Percentiles rank a stretch among this genome's conserved stretches.
These are phyloP conservation scores for Acrocephalus arundinaceus DNA, from an alignment of 2,113 vertebrate species.

Conservation along the genomic window DNA sequence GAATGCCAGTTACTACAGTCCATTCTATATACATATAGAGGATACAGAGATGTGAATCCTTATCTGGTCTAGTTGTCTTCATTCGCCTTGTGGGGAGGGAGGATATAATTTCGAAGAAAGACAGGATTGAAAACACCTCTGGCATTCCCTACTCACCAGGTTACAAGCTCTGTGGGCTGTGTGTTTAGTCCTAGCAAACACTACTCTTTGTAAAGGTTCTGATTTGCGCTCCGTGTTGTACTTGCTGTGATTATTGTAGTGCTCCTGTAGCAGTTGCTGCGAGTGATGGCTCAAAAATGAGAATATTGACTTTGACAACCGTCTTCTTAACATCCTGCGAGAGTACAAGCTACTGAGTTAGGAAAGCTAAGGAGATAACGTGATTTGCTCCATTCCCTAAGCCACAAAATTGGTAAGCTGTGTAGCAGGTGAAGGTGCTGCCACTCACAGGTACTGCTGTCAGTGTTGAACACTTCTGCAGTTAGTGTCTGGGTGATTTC, in stretches of 20 bases:
- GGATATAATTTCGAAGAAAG: background rate
- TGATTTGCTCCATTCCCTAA: background rate
- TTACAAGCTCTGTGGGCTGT: background rate
- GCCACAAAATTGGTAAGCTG: background rate
- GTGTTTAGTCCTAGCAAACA: background rate
- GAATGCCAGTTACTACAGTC: background rate
- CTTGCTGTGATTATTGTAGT: background rate
- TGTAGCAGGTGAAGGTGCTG: background rate
- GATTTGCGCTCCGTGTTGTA: background rate
- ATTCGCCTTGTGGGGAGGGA: background rate
- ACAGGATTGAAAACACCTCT: background rate
- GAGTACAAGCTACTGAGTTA: background rate
- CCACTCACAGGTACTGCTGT: background rate
- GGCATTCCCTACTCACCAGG: background rate
- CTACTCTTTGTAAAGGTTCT: background rate
- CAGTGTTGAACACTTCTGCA: background rate
- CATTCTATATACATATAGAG: rapidly evolving
- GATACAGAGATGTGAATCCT: background rate
- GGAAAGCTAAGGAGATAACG: background rate
- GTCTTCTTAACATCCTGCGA: background rate
- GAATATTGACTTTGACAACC: background rate
- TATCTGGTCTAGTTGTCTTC: background rate
- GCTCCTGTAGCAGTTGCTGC: background rate
- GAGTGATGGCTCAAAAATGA: background rate
- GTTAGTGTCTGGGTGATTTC: background rate